A percentile compares a stretch with the other conserved stretches of the same genome.
Evolutionary conservation across 2,797 vertebrate genomes (phyloP).

Genomic region (Eurystomus glaucurus): DNA sequence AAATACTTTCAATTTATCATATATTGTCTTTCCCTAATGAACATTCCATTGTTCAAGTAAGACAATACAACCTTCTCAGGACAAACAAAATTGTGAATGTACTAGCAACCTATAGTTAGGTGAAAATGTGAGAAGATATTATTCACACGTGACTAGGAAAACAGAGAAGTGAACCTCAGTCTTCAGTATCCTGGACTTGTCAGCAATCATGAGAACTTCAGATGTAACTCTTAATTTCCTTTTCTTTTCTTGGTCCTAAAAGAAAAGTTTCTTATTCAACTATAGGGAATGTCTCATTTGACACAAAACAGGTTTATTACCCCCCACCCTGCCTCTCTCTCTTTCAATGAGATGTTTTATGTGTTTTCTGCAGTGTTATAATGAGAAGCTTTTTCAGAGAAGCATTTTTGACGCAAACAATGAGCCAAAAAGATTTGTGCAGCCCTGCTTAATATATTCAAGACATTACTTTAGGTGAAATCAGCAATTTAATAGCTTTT

Average conservation of each 20-base stretch:
- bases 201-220: background rate
- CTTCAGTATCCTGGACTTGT: background rate
- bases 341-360: background rate
- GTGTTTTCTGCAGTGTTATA: background rate
- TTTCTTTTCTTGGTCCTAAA: background rate
- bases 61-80: background rate
- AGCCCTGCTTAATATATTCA: background rate
- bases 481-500: background rate
- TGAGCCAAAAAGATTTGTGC: background rate
- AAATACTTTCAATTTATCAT: background rate
- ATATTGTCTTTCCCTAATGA: background rate
- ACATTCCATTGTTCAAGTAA: background rate
- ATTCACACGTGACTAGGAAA: background rate
- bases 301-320: background rate
- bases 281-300: background rate
- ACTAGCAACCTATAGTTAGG: background rate
- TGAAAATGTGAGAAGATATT: background rate
- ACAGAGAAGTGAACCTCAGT: background rate
- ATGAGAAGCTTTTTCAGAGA: background rate
- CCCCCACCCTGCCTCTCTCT: background rate
- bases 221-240: background rate
- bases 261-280: background rate
- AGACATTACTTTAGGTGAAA: background rate
- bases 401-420: background rate
- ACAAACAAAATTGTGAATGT: background rate